Evolutionary conservation across 35 echinoderm and acorn worm genomes (phyloP).

Genomic region (Eucidaris tribuloides): DNA sequence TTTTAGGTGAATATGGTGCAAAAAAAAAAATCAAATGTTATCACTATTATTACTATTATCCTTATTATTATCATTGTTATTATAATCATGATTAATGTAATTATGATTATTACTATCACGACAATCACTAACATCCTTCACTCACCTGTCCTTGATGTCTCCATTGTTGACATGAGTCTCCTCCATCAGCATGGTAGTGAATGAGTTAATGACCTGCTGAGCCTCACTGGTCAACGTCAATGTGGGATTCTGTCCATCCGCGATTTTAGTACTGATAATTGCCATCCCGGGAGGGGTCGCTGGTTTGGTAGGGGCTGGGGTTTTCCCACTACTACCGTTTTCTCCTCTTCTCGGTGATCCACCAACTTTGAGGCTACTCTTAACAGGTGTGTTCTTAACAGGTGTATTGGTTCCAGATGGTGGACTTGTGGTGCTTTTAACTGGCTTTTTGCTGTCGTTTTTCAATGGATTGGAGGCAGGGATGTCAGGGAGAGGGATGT

Average conservation of each 20-base stretch:
- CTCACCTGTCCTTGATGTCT: constrained; percentile 23
- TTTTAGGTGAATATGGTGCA: background rate
- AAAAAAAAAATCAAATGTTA: background rate
- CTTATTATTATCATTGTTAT: background rate
- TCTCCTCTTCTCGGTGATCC: background rate
- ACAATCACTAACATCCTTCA: background rate
- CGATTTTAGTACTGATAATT: constrained; percentile 40
- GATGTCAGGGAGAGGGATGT: constrained; percentile 28
- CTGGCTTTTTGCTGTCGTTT: constrained; percentile 29
- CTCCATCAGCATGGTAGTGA: constrained; percentile 76
- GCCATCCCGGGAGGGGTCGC: background rate
- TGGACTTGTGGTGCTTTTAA: constrained; percentile 7
- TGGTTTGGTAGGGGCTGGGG: constrained; percentile 22
- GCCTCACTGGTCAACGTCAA: constrained; percentile 75
- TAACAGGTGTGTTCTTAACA: background rate
- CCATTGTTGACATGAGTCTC: constrained; percentile 18
- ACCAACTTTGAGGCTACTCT: background rate
- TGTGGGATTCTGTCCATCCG: constrained; percentile 39
- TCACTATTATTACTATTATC: too few species aligned
- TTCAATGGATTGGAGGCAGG: constrained; percentile 1
- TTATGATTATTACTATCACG: too few species aligned
- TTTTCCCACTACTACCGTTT: background rate
- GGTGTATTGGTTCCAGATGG: background rate
- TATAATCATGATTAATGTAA: too few species aligned
- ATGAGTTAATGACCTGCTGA: constrained; percentile 73